Evolutionary conservation across 1,140 invertebrate genomes (phyloP).

Genomic region (Pristionchus pacificus): DNA sequence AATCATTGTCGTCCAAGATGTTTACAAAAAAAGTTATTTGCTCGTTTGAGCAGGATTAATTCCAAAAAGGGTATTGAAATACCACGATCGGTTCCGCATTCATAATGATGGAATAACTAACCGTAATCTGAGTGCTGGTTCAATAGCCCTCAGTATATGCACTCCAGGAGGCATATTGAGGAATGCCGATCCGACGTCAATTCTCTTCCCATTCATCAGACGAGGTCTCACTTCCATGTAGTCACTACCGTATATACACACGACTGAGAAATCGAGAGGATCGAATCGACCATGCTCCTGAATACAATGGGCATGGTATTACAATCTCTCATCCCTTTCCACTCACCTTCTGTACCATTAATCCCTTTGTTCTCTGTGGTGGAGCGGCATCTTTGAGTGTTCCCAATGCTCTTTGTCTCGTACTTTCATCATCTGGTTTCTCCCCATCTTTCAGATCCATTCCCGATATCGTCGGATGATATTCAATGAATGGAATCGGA

Average conservation of each 20-base stretch:
- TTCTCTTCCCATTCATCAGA: constrained; percentile 24
- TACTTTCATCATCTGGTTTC: constrained; percentile 16
- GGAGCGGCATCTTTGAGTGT: constrained; percentile 23
- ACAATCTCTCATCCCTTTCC: neutral
- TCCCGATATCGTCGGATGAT: constrained; percentile 43
- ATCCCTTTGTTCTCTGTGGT: constrained; percentile 28
- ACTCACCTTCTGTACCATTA: constrained; percentile 47
- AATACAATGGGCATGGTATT: neutral
- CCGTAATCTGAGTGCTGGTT: constrained; percentile 50
- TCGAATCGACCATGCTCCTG: constrained; percentile 51
- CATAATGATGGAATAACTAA: neutral
- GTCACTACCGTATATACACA: constrained; percentile 45
- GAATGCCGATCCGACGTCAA: constrained; percentile 46
- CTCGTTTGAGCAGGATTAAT: neutral
- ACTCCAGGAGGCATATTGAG: constrained; percentile 39
- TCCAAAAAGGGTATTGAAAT: neutral
- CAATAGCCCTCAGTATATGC: constrained; percentile 50
- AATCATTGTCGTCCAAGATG: neutral
- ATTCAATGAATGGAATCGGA: constrained; percentile 54
- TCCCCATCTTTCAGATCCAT: constrained; percentile 31
- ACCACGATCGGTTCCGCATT: neutral
- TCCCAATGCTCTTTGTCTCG: constrained; percentile 15
- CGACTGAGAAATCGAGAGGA: constrained; percentile 46
- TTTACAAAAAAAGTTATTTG: neutral
- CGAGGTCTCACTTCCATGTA: constrained; percentile 37